These are phyloP conservation scores for Phalacrocorax pelagicus DNA, from an alignment of 2,113 vertebrate genomes.

Conservation along the genomic window DNA sequence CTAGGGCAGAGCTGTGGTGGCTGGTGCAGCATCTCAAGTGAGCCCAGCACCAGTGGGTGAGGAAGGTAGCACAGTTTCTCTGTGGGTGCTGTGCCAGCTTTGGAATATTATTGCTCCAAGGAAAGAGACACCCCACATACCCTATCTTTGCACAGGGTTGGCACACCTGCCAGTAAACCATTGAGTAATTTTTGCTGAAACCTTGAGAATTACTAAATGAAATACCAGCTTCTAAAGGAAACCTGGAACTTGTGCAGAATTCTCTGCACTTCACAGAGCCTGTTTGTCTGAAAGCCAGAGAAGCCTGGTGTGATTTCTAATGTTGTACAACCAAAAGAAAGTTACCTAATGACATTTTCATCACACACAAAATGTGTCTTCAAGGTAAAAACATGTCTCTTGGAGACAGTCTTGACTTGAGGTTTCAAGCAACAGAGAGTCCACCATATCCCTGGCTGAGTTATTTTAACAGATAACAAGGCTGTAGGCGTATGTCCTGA, in stretches of 20 bases:
- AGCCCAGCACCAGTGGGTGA: background rate
- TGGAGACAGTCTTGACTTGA: background rate
- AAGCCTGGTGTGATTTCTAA: background rate
- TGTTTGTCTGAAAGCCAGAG: background rate
- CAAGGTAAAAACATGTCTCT: background rate
- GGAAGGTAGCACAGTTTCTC: background rate
- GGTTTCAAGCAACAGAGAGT: background rate
- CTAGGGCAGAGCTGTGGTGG: fast-evolving
- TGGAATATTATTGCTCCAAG: background rate
- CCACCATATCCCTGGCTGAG: background rate
- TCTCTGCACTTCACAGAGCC: background rate
- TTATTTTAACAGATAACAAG: background rate
- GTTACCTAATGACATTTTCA: background rate
- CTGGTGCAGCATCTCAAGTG: background rate
- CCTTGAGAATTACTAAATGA: background rate
- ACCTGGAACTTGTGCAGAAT: background rate
- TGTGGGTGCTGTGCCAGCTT: background rate
- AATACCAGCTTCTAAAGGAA: background rate
- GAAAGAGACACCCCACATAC: background rate
- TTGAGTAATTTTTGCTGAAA: background rate
- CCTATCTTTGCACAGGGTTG: background rate
- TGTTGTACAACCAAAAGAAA: background rate
- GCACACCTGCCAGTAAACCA: background rate
- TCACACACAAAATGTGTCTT: background rate
- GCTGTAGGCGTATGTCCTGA: background rate